Evolutionary conservation across 2,888 invertebrate species (phyloP).

Genomic region (Lithodes maja): DNA sequence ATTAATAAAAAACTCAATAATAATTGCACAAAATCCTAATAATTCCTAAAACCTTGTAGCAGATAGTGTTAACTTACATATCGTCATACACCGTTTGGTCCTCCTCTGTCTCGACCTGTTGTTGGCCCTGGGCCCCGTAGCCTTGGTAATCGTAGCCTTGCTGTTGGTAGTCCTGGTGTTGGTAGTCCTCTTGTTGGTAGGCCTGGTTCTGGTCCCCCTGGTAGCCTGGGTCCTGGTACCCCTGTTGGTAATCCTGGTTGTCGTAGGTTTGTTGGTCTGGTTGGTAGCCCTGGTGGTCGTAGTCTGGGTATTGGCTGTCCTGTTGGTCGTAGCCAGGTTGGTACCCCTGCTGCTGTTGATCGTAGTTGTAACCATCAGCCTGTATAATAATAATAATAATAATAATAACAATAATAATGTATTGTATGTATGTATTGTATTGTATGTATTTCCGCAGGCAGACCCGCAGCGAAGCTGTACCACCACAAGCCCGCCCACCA

Average conservation of each 20-base stretch:
- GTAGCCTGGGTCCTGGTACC: neutral
- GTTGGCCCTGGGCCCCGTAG: neutral
- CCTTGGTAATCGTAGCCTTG: neutral
- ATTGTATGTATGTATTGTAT: no score
- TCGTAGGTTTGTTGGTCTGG: neutral
- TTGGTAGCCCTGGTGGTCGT: neutral
- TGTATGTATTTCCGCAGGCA: no score
- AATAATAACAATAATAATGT: no score
- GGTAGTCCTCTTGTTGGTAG: neutral
- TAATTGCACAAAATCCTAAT: no score
- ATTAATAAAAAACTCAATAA: no score
- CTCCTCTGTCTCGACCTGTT: neutral
- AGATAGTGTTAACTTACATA: neutral
- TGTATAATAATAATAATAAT: neutral
- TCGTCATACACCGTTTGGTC: neutral
- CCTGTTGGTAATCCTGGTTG: neutral
- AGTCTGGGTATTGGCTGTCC: neutral
- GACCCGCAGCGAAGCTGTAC: no score
- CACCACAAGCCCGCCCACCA: no score
- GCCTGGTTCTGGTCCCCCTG: neutral
- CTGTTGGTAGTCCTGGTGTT: neutral
- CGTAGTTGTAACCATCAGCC: neutral
- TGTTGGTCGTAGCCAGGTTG: neutral
- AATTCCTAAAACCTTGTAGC: no score
- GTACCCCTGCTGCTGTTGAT: neutral